phyloP scores from a whole-genome alignment of 2,888 invertebrate species.

The Timandra comae region DNA sequence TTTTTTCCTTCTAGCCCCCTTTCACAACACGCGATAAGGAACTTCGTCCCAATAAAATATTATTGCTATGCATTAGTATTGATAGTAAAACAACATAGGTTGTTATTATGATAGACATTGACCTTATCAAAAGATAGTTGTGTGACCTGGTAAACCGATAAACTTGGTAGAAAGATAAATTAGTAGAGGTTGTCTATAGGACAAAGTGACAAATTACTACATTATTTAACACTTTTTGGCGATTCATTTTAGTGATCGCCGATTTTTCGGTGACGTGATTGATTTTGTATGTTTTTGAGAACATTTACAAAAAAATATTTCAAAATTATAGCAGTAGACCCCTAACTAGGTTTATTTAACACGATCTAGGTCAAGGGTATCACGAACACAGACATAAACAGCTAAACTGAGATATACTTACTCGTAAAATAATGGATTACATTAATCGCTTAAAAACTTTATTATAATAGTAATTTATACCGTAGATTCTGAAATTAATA shows the following conservation, averaged over 20 bases:
- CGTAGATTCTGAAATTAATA: too few species aligned
- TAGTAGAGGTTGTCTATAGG: conserved; percentile 21
- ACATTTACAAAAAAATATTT: too few species aligned
- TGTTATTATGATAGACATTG: conserved; percentile 2
- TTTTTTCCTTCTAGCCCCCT: too few species aligned
- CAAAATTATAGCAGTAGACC: not conserved
- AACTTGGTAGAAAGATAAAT: conserved; percentile 12
- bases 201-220: conserved; percentile 7
- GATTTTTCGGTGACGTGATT: not conserved
- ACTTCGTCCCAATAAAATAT: too few species aligned
- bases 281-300: not conserved
- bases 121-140: conserved; percentile 3
- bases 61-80: not conserved
- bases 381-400: too few species aligned
- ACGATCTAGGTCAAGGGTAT: too few species aligned
- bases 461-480: too few species aligned
- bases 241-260: not conserved
- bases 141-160: conserved; percentile 7
- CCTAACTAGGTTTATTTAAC: not conserved
- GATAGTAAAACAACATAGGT: conserved; percentile 2
- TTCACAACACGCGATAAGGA: too few species aligned
- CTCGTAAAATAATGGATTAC: too few species aligned
- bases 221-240: not conserved
- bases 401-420: too few species aligned
- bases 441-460: too few species aligned